Evolutionary conservation across 2,797 vertebrate species (phyloP).

Genomic region (Myripristis jacobus): DNA sequence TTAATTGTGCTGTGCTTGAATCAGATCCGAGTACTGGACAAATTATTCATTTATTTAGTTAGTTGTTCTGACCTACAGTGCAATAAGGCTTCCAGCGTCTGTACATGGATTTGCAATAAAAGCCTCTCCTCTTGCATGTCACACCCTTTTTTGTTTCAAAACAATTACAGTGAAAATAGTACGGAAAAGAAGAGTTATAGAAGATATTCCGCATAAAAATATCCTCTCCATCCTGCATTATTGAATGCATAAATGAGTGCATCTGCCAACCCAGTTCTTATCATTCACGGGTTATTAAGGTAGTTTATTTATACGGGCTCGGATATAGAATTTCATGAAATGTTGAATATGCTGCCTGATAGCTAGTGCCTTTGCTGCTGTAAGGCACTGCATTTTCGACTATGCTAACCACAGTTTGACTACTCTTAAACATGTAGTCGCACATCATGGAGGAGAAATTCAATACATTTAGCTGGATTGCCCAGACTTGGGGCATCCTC

Average conservation of each 20-base stretch:
- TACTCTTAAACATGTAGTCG: neutral
- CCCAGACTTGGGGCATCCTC: too few species aligned
- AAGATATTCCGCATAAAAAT: neutral
- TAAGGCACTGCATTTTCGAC: neutral
- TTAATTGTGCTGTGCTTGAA: conserved; percentile 22
- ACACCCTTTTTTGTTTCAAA: neutral
- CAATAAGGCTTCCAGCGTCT: neutral
- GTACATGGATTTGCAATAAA: neutral
- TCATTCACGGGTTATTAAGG: neutral
- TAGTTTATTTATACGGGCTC: conserved; percentile 2
- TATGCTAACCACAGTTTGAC: neutral
- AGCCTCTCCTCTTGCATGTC: neutral
- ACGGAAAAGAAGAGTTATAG: neutral
- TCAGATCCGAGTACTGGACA: conserved; percentile 3
- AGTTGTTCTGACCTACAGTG: neutral
- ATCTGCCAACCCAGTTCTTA: conserved; percentile 4
- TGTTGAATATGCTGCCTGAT: neutral
- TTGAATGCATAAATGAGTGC: neutral
- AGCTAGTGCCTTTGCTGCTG: neutral
- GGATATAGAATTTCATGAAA: neutral
- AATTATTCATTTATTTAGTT: too few species aligned
- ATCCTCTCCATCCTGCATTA: neutral
- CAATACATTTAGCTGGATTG: too few species aligned
- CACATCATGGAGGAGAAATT: too few species aligned
- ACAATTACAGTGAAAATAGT: conserved; percentile 5